phyloP scores from a whole-genome alignment of 2,888 invertebrate species.

The Lymantria dispar region DNA sequence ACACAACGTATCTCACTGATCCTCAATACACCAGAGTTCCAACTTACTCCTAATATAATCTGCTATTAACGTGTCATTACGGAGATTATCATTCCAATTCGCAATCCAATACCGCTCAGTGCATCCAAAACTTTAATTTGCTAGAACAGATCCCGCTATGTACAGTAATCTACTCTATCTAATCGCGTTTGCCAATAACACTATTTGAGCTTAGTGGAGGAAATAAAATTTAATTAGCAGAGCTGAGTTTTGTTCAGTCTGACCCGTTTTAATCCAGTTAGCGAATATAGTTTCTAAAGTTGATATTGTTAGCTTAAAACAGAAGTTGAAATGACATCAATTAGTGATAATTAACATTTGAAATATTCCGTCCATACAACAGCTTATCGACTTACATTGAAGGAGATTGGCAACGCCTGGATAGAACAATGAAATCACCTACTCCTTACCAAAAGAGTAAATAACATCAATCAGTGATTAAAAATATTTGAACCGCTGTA shows the following conservation, averaged over 20 bases:
- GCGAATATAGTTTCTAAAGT: slow-evolving; percentile 12
- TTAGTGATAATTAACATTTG: slow-evolving; percentile 11
- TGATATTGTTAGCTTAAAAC: slow-evolving; percentile 20
- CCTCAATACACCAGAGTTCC: slow-evolving; percentile 10
- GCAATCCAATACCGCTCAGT: slow-evolving; percentile 16
- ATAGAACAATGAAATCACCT: no score
- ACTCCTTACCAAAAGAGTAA: no score
- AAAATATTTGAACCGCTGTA: no score
- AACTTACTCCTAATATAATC: slow-evolving; percentile 1
- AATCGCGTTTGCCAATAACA: slow-evolving; percentile 16
- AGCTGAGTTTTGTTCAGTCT: slow-evolving; percentile 23
- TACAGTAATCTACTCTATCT: slow-evolving; percentile 12
- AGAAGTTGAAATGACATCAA: slow-evolving; percentile 17
- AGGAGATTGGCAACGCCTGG: no score
- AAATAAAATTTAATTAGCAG: slow-evolving; percentile 32
- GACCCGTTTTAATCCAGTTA: slow-evolving; percentile 23
- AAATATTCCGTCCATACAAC: background rate
- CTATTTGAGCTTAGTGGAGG: slow-evolving; percentile 13
- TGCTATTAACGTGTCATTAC: slow-evolving; percentile 18
- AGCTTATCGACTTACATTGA: no score
- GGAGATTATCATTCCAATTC: slow-evolving; percentile 13
- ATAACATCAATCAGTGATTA: no score
- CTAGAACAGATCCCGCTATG: slow-evolving; percentile 10
- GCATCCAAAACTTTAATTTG: slow-evolving; percentile 12
- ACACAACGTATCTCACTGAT: slow-evolving; percentile 22